Conservation (phyloP, 1,140 invertebrate species). For the Cherax quadricarinatus region DNA sequence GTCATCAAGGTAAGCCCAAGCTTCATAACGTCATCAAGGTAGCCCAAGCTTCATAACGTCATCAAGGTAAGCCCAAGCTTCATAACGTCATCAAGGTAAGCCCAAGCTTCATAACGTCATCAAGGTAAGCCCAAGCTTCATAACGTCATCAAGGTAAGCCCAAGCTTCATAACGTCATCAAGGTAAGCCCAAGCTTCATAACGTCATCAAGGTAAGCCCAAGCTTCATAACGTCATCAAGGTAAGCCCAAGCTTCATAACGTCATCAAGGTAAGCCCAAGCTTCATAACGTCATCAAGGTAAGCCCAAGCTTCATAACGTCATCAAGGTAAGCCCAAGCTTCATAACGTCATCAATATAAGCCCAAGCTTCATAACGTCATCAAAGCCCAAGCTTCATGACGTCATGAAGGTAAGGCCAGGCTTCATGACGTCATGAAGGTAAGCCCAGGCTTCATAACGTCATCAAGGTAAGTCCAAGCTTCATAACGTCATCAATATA, state of each 20-base stretch:
- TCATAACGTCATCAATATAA: neutral
- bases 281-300: neutral
- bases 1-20: neutral
- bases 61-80: neutral
- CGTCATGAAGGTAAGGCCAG: neutral
- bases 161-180: neutral
- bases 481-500: neutral
- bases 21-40: neutral
- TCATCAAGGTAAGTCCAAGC: slow-evolving; percentile 74
- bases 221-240: neutral
- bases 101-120: neutral
- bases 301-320: slow-evolving; percentile 81
- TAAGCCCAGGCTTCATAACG: no score
- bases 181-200: slow-evolving; percentile 77
- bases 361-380: neutral
- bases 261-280: neutral
- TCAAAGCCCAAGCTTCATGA: neutral
- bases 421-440: no score
- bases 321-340: neutral
- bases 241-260: neutral
- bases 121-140: neutral
- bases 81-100: slow-evolving; percentile 81
- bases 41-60: neutral
- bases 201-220: slow-evolving; percentile 77
- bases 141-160: neutral